A percentile compares a stretch with the other conserved stretches of the same genome.
Evolutionary conservation across 1,140 invertebrate species (phyloP).

Genomic region (Zelostemma sp.): DNA sequence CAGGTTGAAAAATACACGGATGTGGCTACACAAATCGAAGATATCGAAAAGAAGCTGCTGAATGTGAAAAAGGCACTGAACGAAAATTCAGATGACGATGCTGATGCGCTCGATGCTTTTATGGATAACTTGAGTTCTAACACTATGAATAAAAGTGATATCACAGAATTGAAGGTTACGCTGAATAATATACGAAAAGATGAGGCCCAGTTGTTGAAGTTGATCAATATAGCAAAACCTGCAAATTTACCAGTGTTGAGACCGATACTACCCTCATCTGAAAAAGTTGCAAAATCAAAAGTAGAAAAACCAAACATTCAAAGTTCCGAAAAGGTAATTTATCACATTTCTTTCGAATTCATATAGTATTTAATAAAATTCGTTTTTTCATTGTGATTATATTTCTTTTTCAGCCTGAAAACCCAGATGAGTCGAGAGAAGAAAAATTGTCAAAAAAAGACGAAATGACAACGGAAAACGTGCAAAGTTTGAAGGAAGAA

Average conservation of each 20-base stretch:
- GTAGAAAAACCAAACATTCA: background rate
- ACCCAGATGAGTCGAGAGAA: background rate
- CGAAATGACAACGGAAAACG: background rate
- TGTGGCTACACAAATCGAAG: constrained; percentile 72
- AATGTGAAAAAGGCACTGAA: constrained; percentile 58
- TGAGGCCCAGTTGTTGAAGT: constrained; percentile 75
- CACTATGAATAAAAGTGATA: constrained; percentile 65
- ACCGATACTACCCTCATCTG: constrained; percentile 21
- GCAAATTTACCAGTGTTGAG: constrained; percentile 74
- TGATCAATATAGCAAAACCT: constrained; percentile 86
- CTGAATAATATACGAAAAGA: constrained; percentile 80
- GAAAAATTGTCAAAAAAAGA: constrained; percentile 5
- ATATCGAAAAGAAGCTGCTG: constrained; percentile 74
- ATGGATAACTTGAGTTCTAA: constrained; percentile 76
- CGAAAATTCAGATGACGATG: constrained; percentile 56
- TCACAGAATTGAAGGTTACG: constrained; percentile 66
- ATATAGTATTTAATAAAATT: no score
- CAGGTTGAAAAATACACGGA: constrained; percentile 79
- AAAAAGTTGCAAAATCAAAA: background rate
- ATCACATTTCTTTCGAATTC: constrained; percentile 3
- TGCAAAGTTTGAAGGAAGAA: no score
- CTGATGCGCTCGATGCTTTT: constrained; percentile 79
- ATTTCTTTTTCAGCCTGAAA: constrained; percentile 1
- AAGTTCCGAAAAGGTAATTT: constrained; percentile 7
- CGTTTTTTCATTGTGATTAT: no score